These are phyloP conservation scores for Tribolium castaneum DNA, from an alignment of 1,140 invertebrate species.

Conservation along the genomic window DNA sequence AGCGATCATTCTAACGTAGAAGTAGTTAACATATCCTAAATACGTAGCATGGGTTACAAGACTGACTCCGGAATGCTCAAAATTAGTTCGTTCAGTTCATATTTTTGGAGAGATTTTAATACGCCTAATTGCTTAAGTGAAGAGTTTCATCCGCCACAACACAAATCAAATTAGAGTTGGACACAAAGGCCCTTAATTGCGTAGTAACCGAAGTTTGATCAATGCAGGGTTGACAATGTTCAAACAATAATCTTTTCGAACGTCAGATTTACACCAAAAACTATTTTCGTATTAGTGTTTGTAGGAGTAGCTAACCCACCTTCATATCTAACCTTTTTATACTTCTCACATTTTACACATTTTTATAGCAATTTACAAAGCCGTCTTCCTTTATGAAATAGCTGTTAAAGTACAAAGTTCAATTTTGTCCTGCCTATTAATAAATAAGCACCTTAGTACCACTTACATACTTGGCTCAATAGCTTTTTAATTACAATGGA, in stretches of 20 bases:
- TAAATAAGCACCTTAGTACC: background rate
- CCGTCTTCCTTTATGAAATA: constrained; percentile 35
- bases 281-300: constrained; percentile 25
- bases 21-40: background rate
- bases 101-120: constrained; percentile 20
- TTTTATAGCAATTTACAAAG: constrained; percentile 38
- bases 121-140: constrained; percentile 14
- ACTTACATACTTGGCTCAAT: constrained; percentile 20
- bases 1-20: constrained; percentile 22
- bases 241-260: background rate
- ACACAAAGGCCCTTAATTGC: background rate
- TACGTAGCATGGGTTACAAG: constrained; percentile 5
- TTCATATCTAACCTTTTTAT: constrained; percentile 27
- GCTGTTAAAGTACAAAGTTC: constrained; percentile 33
- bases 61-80: constrained; percentile 21
- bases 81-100: background rate
- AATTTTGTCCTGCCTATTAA: constrained; percentile 8
- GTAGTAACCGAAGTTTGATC: constrained; percentile 26
- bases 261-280: constrained; percentile 2
- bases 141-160: constrained; percentile 10
- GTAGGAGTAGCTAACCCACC: constrained; percentile 4
- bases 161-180: constrained; percentile 11
- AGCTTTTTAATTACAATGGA: background rate
- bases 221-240: constrained; percentile 19
- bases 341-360: constrained; percentile 14